Evolutionary conservation across 2,888 invertebrate genomes (phyloP).

Genomic region (Clostera curtula): DNA sequence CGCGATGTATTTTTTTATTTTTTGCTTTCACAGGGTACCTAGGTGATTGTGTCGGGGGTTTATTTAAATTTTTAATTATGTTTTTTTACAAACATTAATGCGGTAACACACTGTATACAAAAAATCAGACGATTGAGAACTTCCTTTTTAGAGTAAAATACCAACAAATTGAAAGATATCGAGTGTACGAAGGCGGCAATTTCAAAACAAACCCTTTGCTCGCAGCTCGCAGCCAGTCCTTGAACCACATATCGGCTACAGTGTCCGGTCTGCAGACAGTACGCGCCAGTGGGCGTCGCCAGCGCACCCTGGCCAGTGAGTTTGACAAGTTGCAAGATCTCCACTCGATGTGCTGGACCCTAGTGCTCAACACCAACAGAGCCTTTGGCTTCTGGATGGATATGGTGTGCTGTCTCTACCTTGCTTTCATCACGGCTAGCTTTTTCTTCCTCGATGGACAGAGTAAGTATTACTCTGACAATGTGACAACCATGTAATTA

Average conservation of each 20-base stretch:
- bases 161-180: no score
- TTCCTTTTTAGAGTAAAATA: no score
- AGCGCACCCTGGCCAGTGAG: slow-evolving; percentile 79
- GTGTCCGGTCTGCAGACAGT: slow-evolving; percentile 89
- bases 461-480: slow-evolving; percentile 26
- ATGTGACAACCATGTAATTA: background rate
- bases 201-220: background rate
- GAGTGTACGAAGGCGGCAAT: no score
- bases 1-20: no score
- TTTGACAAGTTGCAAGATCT: slow-evolving; percentile 78
- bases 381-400: slow-evolving; percentile 76
- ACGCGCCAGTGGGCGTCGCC: slow-evolving; percentile 81
- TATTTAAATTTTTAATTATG: no score
- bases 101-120: no score
- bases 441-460: slow-evolving; percentile 73
- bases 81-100: no score
- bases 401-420: slow-evolving; percentile 71
- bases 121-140: no score
- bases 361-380: slow-evolving; percentile 44
- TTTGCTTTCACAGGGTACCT: no score
- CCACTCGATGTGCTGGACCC: slow-evolving; percentile 33
- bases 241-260: slow-evolving; percentile 87
- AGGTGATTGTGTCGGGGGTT: no score
- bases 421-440: slow-evolving; percentile 77
- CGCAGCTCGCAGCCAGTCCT: slow-evolving; percentile 88